These are phyloP conservation scores for Balearica regulorum DNA, from an alignment of 2,797 vertebrate genomes.

Conservation along the genomic window DNA sequence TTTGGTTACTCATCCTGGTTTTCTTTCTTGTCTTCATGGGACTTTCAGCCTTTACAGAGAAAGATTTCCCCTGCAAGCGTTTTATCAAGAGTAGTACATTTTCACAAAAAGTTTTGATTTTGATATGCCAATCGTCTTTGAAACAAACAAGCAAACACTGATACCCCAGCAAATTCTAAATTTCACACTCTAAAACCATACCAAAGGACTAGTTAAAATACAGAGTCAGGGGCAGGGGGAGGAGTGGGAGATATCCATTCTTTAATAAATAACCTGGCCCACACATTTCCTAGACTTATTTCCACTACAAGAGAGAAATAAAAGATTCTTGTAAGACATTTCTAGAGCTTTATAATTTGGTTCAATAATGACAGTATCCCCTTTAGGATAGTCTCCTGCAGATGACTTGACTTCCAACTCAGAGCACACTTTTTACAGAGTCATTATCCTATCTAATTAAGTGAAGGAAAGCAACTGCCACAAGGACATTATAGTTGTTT, in stretches of 20 bases:
- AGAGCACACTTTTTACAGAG: background rate
- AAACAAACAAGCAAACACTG: background rate
- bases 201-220: background rate
- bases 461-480: background rate
- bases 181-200: background rate
- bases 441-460: background rate
- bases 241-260: background rate
- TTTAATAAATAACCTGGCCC: background rate
- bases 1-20: background rate
- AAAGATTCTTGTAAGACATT: background rate
- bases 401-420: background rate
- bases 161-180: background rate
- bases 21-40: background rate
- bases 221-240: accelerated
- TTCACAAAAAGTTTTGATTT: background rate
- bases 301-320: background rate
- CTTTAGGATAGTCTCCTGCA: background rate
- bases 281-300: background rate
- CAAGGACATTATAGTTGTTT: background rate
- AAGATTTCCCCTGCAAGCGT: background rate
- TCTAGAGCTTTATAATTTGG: background rate
- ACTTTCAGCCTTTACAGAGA: background rate
- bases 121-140: background rate
- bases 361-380: background rate
- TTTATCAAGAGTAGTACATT: background rate